Percentiles rank a stretch among this genome's conserved stretches.
Conservation (phyloP, 1,140 invertebrate genomes). For the Lepidotrigona ventralis region DNA sequence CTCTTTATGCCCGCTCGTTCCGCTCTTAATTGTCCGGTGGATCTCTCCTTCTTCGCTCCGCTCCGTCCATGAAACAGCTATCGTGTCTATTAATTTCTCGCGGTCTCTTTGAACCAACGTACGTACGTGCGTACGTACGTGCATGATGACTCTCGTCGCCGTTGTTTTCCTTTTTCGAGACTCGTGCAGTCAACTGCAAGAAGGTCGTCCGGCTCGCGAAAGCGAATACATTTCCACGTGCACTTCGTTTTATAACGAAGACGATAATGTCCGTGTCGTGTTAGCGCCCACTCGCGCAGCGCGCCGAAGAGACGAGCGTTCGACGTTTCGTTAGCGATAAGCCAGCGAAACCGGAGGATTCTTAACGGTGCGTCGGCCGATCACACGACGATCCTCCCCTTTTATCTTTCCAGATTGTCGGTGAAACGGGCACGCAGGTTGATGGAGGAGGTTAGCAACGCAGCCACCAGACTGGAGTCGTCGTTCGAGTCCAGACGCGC, state of each 20-base stretch:
- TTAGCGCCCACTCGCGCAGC: constrained; percentile 26
- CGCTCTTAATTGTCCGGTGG: not conserved
- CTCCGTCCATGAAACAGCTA: not conserved
- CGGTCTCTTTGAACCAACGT: not conserved
- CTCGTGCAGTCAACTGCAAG: not conserved
- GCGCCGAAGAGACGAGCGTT: not conserved
- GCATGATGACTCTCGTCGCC: not conserved
- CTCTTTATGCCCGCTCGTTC: constrained; percentile 1
- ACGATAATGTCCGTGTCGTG: constrained; percentile 40
- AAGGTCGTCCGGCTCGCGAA: not conserved
- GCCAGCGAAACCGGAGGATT: constrained; percentile 32
- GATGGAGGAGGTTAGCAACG: constrained; percentile 77
- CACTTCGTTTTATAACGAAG: constrained; percentile 21
- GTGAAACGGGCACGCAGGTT: constrained; percentile 74
- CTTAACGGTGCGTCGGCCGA: constrained; percentile 52
- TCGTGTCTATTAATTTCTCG: constrained; percentile 10
- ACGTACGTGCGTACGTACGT: not conserved
- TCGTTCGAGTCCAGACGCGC: constrained; percentile 78
- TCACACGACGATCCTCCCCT: constrained; percentile 40
- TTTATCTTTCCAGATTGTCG: constrained; percentile 69
- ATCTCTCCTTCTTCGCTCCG: not conserved
- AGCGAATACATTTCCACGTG: not conserved
- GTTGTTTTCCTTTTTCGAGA: not conserved
- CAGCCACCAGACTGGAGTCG: constrained; percentile 76
- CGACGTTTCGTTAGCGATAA: constrained; percentile 44